These are phyloP conservation scores for Drosophila cognata DNA, from an alignment of 2,888 invertebrate species.

Conservation along the genomic window DNA sequence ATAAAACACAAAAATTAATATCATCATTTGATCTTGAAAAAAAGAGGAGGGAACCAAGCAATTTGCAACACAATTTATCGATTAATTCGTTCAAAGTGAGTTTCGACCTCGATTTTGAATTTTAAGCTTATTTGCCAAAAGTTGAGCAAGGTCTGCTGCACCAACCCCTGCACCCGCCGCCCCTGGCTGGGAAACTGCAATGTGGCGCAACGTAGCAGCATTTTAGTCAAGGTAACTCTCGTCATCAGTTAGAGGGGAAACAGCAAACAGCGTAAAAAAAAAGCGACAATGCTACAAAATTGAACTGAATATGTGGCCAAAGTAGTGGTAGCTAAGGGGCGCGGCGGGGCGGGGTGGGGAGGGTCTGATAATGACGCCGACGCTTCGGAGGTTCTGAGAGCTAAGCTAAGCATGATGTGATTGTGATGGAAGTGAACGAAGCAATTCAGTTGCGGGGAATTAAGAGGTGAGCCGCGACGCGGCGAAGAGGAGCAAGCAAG, in stretches of 20 bases:
- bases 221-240: constrained; percentile 53
- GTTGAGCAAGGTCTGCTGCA: neutral
- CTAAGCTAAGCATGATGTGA: constrained; percentile 48
- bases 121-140: neutral
- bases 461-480: neutral
- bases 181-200: constrained; percentile 10
- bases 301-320: constrained; percentile 31
- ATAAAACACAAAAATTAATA: neutral
- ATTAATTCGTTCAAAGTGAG: neutral
- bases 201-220: constrained; percentile 23
- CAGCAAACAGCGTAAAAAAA: constrained; percentile 17
- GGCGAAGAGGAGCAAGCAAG: neutral
- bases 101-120: neutral
- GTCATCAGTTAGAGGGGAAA: constrained; percentile 28
- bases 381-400: constrained; percentile 22
- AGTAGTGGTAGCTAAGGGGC: neutral
- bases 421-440: constrained; percentile 42
- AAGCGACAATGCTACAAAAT: constrained; percentile 52
- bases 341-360: neutral
- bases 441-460: constrained; percentile 10
- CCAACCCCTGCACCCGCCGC: neutral
- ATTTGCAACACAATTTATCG: neutral
- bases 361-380: constrained; percentile 52
- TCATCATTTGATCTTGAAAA: neutral
- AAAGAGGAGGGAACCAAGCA: neutral